phyloP scores from a whole-genome alignment of 2,113 vertebrate species.

The Phrynosoma platyrhinos region DNA sequence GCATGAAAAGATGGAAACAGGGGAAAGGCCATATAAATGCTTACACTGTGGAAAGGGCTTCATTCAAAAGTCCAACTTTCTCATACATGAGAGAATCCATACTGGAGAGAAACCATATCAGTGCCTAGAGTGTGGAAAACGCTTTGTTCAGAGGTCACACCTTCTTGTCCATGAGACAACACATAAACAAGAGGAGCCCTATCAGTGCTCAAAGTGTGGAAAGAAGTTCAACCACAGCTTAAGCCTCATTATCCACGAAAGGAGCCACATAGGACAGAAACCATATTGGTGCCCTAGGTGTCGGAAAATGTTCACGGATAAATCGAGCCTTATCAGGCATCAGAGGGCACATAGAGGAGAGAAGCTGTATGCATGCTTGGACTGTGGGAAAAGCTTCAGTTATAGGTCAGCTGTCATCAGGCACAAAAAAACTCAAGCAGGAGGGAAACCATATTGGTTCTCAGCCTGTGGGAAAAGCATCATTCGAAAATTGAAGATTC shows the following conservation, averaged over 20 bases:
- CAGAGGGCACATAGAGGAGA: slow-evolving; percentile 61
- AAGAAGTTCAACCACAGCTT: slow-evolving; percentile 6
- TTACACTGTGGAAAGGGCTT: background rate
- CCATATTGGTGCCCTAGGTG: background rate
- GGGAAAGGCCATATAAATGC: slow-evolving; percentile 1
- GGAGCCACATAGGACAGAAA: background rate
- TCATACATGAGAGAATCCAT: slow-evolving; percentile 42
- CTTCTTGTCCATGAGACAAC: slow-evolving; percentile 2
- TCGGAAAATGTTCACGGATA: background rate
- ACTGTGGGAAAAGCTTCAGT: slow-evolving; percentile 61
- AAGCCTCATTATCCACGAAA: slow-evolving; percentile 7
- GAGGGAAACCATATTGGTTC: slow-evolving; percentile 55
- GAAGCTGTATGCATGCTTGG: slow-evolving; percentile 44
- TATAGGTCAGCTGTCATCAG: slow-evolving; percentile 57
- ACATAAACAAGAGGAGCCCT: background rate
- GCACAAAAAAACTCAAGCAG: slow-evolving; percentile 54
- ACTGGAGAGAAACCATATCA: slow-evolving; percentile 52
- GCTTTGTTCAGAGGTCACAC: slow-evolving; percentile 65
- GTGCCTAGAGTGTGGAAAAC: slow-evolving; percentile 65
- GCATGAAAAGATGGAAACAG: slow-evolving; percentile 15
- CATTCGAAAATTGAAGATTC: slow-evolving; percentile 53
- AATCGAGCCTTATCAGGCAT: slow-evolving; percentile 47
- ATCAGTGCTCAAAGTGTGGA: slow-evolving; percentile 4
- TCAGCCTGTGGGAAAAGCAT: slow-evolving; percentile 58
- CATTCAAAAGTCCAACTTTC: slow-evolving; percentile 15